A percentile compares a stretch with the other conserved stretches of the same genome.
phyloP scores from a whole-genome alignment of 2,113 vertebrate genomes.

The Lutjanus erythropterus region DNA sequence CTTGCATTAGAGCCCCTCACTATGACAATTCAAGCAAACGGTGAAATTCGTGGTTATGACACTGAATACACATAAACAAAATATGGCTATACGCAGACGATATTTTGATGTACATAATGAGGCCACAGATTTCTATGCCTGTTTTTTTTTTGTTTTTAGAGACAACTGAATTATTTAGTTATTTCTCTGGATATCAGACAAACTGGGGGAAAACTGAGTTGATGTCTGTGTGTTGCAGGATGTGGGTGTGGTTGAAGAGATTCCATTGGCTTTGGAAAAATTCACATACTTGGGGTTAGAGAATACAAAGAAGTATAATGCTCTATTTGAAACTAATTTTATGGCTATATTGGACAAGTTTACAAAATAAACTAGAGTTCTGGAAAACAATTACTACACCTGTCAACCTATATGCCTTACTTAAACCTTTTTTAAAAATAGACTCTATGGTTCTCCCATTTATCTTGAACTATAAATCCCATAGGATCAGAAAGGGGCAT shows the following conservation, averaged over 20 bases:
- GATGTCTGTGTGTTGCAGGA: too few species aligned
- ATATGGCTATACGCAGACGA: too few species aligned
- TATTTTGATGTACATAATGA: neutral
- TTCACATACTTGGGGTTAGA: neutral
- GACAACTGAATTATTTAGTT: neutral
- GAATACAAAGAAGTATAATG: neutral
- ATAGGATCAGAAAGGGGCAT: neutral
- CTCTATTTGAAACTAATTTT: neutral
- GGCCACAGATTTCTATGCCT: neutral
- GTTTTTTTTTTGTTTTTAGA: too few species aligned
- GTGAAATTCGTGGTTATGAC: too few species aligned
- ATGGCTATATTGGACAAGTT: neutral
- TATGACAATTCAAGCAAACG: too few species aligned
- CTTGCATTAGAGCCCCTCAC: too few species aligned
- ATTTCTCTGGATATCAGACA: neutral
- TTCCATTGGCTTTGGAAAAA: too few species aligned
- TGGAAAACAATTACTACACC: neutral
- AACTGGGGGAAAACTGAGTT: neutral
- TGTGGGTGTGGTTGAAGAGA: too few species aligned
- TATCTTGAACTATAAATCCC: neutral
- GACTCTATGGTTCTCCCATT: neutral
- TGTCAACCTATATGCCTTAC: neutral
- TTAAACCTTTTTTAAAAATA: too few species aligned
- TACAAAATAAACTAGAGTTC: neutral
- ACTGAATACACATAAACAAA: too few species aligned